phyloP scores from a whole-genome alignment of 2,888 invertebrate genomes.

The Chloromyia formosa region DNA sequence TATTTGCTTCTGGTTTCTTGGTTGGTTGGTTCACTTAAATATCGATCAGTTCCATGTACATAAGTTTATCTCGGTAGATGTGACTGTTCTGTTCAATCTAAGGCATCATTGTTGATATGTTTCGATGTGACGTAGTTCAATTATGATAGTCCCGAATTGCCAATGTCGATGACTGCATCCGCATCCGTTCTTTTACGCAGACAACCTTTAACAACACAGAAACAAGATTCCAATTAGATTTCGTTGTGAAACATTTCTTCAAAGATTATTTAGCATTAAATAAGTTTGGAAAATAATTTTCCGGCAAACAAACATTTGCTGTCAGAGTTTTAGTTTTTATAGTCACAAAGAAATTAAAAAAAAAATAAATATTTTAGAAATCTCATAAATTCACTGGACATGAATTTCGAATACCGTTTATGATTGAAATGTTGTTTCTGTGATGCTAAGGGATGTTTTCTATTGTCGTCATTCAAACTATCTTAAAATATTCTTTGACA shows the following conservation, averaged over 20 bases:
- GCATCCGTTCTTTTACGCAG: constrained; percentile 59
- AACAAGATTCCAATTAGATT: constrained; percentile 63
- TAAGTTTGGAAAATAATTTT: background rate
- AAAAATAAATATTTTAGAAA: too few relatives aligned
- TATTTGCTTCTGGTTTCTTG: constrained; percentile 37
- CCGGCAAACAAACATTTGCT: too few relatives aligned
- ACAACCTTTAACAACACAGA: constrained; percentile 71
- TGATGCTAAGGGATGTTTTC: constrained; percentile 63
- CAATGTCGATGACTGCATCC: constrained; percentile 52
- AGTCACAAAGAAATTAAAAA: too few relatives aligned
- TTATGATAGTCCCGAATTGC: background rate
- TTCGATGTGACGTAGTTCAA: constrained; percentile 49
- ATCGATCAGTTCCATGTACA: too few relatives aligned
- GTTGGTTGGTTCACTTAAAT: constrained; percentile 37
- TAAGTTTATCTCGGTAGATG: constrained; percentile 43
- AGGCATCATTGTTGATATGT: constrained; percentile 45
- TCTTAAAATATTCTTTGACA: background rate
- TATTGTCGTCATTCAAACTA: constrained; percentile 9
- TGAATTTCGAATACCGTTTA: constrained; percentile 54
- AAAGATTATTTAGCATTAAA: constrained; percentile 46
- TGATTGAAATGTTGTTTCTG: constrained; percentile 67
- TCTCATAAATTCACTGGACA: too few relatives aligned
- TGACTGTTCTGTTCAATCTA: constrained; percentile 35
- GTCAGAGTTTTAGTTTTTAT: too few relatives aligned
- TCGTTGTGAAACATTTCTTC: constrained; percentile 45